Evolutionary conservation across 2,888 invertebrate genomes (phyloP), one percentile per base, ranked within the genome.

Genomic region (Sphaerophoria taeniata): DNA sequence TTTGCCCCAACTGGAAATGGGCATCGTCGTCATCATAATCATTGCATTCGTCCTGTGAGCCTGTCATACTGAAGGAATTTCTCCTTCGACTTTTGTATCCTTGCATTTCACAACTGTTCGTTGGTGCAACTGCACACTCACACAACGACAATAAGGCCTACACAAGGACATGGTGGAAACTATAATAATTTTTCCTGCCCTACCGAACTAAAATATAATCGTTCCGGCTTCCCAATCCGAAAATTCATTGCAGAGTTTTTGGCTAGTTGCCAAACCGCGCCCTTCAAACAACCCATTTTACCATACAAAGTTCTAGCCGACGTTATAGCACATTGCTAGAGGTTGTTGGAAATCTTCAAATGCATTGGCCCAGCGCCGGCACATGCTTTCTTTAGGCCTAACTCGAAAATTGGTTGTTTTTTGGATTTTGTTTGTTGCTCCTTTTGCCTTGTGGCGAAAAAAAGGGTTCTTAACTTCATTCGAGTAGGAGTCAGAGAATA

Each of bases 331-430:
- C 39, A 24, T 33, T 53, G 51, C n/a, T 47, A 53, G 73, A 53
- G 73, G 56, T 77, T 77, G 81, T 72, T 85, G 81, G 49, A 85
- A 76, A 70, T 85, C 85, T 85, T 85, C 45, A 73, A 85, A 85
- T 81, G 73, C 85, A 85, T 85, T 85, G 85, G 85, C 76, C 69
- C 81, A 77, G 49, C 76, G 61, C 70, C 70, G 81, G 85, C 85
- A 85, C 85, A 85, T 85, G 85, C 85, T 81, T 85, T 81, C 85
- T 85, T 85, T 85, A 85, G 85, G 85, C 85, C 85, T 85, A 85
- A 39, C 43, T 73, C 60, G 72, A 72, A 70, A 79, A 84, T 69
- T 71, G 75, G 55, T 31, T 55, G 6, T 71, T 69, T 43, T 53
- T 45, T 36, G 63, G n/a, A n/a, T 45, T 33, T 65, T 45, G 55